A percentile compares a stretch with the other conserved stretches of the same genome.
Evolutionary conservation across 2,888 invertebrate genomes (phyloP).

Genomic region (Oasisia sp.): DNA sequence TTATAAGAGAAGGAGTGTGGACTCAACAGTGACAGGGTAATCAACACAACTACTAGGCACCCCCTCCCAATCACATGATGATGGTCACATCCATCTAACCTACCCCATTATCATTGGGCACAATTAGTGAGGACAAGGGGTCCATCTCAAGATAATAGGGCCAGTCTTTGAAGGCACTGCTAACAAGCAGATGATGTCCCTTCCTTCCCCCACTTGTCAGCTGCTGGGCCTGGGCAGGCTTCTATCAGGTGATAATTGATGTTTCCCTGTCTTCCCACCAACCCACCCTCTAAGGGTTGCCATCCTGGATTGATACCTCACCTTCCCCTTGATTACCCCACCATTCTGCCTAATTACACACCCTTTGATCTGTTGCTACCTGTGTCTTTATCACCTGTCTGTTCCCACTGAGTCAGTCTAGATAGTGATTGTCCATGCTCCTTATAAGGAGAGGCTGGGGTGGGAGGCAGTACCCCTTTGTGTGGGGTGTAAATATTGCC

Average conservation of each 20-base stretch:
- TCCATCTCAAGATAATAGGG: neutral
- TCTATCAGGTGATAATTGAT: slow-evolving; percentile 17
- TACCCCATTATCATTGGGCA: slow-evolving; percentile 1
- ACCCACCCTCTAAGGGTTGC: neutral
- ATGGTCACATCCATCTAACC: neutral
- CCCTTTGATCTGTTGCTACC: neutral
- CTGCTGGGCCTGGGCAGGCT: neutral
- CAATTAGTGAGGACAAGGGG: neutral
- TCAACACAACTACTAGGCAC: slow-evolving; percentile 5
- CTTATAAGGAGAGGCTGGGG: slow-evolving; percentile 4
- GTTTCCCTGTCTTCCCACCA: neutral
- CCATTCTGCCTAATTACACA: neutral
- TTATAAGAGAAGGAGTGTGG: neutral
- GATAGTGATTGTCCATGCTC: neutral
- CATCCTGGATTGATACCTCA: neutral
- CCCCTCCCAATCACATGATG: neutral
- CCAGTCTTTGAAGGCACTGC: neutral
- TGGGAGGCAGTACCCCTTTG: neutral
- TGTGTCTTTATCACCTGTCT: neutral
- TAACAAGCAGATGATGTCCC: slow-evolving; percentile 9
- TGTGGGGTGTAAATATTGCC: slow-evolving; percentile 14
- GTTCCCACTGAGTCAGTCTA: neutral
- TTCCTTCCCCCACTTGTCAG: neutral
- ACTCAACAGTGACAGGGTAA: neutral
- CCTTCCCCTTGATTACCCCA: neutral